These are phyloP conservation scores for Lepus europaeus DNA, from an alignment of 2,113 vertebrate species.

Conservation along the genomic window DNA sequence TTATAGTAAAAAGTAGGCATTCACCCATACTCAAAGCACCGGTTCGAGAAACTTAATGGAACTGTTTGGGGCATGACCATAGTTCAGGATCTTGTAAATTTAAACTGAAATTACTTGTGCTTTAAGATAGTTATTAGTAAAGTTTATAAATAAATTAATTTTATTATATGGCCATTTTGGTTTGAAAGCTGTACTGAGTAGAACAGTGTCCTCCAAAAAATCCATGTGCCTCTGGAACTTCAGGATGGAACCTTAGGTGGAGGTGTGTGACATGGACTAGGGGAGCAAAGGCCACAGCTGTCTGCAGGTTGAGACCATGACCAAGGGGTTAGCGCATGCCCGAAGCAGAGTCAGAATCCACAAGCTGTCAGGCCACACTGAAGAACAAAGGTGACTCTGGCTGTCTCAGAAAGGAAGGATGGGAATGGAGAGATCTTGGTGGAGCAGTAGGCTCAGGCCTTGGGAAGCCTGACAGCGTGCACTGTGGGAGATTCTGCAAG, in stretches of 20 bases:
- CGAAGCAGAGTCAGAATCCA: no score
- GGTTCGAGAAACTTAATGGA: not conserved
- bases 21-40: not conserved
- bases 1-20: not conserved
- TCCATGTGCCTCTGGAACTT: not conserved
- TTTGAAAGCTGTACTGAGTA: not conserved
- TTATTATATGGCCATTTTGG: not conserved
- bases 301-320: not conserved
- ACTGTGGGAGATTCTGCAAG: not conserved
- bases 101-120: not conserved
- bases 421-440: not conserved
- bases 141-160: not conserved
- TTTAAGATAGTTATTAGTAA: not conserved
- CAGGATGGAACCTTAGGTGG: not conserved
- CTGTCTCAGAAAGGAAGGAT: not conserved
- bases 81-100: not conserved
- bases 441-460: not conserved
- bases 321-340: accelerated
- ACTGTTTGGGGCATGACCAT: not conserved
- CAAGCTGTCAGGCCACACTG: accelerated
- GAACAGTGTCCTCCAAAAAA: not conserved
- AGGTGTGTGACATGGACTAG: not conserved
- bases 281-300: no score
- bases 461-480: not conserved
- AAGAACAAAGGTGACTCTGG: not conserved